These are phyloP conservation scores for Limnephilus marmoratus DNA, from an alignment of 2,888 invertebrate species.

Conservation along the genomic window DNA sequence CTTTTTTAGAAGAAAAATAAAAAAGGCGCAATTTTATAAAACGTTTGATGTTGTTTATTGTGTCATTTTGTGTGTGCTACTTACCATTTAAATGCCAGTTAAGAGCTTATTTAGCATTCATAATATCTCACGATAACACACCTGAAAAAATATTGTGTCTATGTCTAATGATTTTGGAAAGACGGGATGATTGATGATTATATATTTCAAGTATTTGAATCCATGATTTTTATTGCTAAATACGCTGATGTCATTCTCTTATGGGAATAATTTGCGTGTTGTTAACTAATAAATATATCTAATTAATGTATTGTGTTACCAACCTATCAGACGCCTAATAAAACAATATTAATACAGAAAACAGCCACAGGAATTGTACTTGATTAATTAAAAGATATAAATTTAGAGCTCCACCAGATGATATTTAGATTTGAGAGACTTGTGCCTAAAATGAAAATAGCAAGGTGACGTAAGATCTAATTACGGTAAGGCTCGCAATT, in stretches of 20 bases:
- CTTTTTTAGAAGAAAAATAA: neutral
- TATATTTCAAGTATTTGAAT: neutral
- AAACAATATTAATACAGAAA: neutral
- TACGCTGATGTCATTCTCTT: slow-evolving; percentile 31
- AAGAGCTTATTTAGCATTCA: neutral
- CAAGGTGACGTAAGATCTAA: neutral
- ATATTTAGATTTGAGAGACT: slow-evolving; percentile 22
- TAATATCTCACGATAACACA: neutral
- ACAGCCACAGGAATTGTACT: neutral
- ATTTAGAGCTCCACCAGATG: neutral
- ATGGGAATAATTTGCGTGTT: slow-evolving; percentile 22
- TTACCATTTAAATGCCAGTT: neutral
- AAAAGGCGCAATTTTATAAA: neutral
- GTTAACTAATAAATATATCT: slow-evolving; percentile 19
- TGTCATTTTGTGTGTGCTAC: neutral
- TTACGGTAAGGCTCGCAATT: neutral
- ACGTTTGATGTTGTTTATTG: neutral
- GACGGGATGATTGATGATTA: slow-evolving; percentile 25
- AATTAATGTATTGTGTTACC: slow-evolving; percentile 17
- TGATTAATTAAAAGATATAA: neutral
- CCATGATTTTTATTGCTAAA: neutral
- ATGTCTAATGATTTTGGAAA: slow-evolving; percentile 5
- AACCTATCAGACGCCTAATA: neutral
- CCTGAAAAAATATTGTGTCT: neutral
- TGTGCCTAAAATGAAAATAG: neutral